Evolutionary conservation across 2,888 invertebrate genomes (phyloP).

Genomic region (Brachycybe producta): DNA sequence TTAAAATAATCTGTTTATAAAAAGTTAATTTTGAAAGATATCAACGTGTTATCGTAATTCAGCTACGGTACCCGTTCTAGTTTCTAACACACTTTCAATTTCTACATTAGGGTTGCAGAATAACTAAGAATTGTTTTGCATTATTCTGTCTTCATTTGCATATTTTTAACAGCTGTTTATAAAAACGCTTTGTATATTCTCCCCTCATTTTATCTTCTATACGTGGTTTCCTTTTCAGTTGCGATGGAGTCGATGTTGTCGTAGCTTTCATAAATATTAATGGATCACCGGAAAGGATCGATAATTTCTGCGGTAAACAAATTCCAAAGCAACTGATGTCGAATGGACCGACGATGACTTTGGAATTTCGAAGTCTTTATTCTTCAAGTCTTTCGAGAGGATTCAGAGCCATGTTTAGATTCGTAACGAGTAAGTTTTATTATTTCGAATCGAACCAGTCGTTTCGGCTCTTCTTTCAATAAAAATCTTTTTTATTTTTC

Average conservation of each 20-base stretch:
- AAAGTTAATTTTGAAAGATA: too few relatives aligned
- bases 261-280: constrained; percentile 69
- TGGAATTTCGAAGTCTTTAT: constrained; percentile 68
- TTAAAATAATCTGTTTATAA: too few relatives aligned
- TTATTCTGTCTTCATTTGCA: too few relatives aligned
- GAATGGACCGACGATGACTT: constrained; percentile 66
- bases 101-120: too few relatives aligned
- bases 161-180: too few relatives aligned
- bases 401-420: constrained; percentile 75
- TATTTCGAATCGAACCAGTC: not conserved
- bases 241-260: constrained; percentile 62
- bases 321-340: constrained; percentile 86
- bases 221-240: constrained; percentile 39
- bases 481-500: not conserved
- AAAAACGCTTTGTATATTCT: too few relatives aligned
- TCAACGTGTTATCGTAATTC: too few relatives aligned
- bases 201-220: too few relatives aligned
- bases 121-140: too few relatives aligned
- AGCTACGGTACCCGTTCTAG: too few relatives aligned
- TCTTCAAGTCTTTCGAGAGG: constrained; percentile 69
- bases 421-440: constrained; percentile 69
- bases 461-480: constrained; percentile 4
- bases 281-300: constrained; percentile 70
- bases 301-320: constrained; percentile 70
- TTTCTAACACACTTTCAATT: too few relatives aligned